Percentiles rank a stretch among this genome's conserved stretches.
phyloP scores from a whole-genome alignment of 2,888 invertebrate genomes.

The Venusia cambrica region DNA sequence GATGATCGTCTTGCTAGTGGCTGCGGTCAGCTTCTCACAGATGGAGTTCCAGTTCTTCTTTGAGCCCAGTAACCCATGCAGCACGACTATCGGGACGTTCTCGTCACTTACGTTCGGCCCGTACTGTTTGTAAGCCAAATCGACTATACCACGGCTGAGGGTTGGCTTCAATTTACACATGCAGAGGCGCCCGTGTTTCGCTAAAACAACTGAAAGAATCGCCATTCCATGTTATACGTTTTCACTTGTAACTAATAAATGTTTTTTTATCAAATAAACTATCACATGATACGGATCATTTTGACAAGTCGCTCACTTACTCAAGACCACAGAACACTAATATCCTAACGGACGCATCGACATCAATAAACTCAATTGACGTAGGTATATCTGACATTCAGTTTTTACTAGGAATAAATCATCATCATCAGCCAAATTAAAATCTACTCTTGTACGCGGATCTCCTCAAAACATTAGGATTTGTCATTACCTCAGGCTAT shows the following conservation, averaged over 20 bases:
- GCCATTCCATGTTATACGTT: conserved; percentile 43
- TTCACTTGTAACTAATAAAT: conserved; percentile 3
- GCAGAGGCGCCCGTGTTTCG: conserved; percentile 9
- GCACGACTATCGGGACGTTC: conserved; percentile 85
- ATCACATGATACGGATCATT: background rate
- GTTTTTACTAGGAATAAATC: too few species aligned
- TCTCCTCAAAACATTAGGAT: too few species aligned
- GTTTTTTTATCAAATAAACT: conserved; percentile 4
- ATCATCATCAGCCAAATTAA: too few species aligned
- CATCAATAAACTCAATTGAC: too few species aligned
- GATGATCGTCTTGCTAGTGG: conserved; percentile 87
- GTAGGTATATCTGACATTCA: too few species aligned
- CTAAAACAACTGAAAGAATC: conserved; percentile 22
- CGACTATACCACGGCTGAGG: conserved; percentile 61
- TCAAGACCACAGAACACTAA: too few species aligned
- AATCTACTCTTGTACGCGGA: too few species aligned
- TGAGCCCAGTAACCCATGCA: conserved; percentile 95
- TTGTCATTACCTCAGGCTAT: too few species aligned
- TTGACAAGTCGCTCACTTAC: too few species aligned
- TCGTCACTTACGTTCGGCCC: conserved; percentile 37
- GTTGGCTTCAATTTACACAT: conserved; percentile 6
- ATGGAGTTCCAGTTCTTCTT: conserved; percentile 96
- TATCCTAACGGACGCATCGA: too few species aligned
- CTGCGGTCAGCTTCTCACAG: conserved; percentile 85
- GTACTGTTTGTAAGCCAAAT: conserved; percentile 80